These are phyloP conservation scores for Petaurus breviceps DNA, from an alignment of 2,113 vertebrate genomes.

Conservation along the genomic window DNA sequence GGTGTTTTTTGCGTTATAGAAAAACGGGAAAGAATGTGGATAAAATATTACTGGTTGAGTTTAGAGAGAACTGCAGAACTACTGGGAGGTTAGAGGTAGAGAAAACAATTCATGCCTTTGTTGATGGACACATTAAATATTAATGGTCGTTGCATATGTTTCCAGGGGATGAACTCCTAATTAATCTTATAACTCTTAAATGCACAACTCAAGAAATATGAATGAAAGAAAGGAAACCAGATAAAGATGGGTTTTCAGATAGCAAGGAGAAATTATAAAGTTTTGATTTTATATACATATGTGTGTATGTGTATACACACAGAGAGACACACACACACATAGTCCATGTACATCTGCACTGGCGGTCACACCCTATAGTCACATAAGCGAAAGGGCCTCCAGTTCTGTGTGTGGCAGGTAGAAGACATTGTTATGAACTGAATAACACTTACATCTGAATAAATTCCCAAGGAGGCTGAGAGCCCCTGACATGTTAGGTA, in stretches of 20 bases:
- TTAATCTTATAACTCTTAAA: slow-evolving; percentile 56
- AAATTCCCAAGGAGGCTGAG: slow-evolving; percentile 81
- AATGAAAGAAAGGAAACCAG: slow-evolving; percentile 44
- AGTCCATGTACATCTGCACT: background rate
- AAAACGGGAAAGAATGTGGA: slow-evolving; percentile 18
- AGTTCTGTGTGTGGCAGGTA: slow-evolving; percentile 72
- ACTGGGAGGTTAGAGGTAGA: slow-evolving; percentile 29
- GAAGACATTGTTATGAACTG: slow-evolving; percentile 81
- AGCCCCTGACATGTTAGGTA: slow-evolving; percentile 80
- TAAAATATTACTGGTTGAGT: slow-evolving; percentile 53
- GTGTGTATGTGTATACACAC: too few relatives aligned
- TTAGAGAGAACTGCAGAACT: slow-evolving; percentile 53
- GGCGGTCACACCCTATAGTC: slow-evolving; percentile 69
- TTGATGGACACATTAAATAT: slow-evolving; percentile 68
- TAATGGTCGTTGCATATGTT: slow-evolving; percentile 54
- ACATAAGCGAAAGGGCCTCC: slow-evolving; percentile 70
- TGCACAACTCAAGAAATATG: slow-evolving; percentile 31
- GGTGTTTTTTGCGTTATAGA: slow-evolving; percentile 43
- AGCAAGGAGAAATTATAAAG: slow-evolving; percentile 38
- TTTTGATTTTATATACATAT: slow-evolving; percentile 19
- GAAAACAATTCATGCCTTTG: slow-evolving; percentile 44
- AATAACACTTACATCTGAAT: slow-evolving; percentile 78
- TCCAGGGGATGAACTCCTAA: slow-evolving; percentile 46
- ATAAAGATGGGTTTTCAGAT: slow-evolving; percentile 35
- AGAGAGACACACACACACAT: background rate